These are phyloP conservation scores for Strigamia maritima DNA, from an alignment of 2,888 invertebrate species.

Conservation along the genomic window DNA sequence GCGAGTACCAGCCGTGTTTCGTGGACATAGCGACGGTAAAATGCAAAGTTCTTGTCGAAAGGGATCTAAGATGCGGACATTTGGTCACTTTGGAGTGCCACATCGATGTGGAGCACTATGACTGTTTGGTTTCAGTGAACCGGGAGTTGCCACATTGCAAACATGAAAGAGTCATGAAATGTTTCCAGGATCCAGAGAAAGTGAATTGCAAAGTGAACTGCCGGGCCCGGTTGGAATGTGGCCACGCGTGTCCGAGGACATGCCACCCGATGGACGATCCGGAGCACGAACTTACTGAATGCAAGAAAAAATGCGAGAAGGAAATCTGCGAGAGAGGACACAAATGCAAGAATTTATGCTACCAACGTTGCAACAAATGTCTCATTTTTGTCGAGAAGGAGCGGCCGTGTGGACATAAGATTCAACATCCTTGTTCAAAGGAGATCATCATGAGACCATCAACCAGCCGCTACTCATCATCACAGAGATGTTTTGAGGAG, in stretches of 20 bases:
- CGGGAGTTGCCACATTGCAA: constrained; percentile 35
- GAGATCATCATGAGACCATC: not conserved
- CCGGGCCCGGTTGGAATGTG: constrained; percentile 48
- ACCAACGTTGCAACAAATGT: constrained; percentile 50
- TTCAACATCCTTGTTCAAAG: constrained; percentile 31
- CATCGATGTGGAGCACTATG: not conserved
- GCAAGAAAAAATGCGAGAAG: constrained; percentile 8
- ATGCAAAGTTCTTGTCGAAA: not conserved
- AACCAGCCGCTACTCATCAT: too few relatives aligned
- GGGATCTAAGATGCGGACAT: not conserved
- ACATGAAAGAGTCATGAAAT: constrained; percentile 45
- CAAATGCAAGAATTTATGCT: constrained; percentile 57
- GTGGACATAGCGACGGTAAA: not conserved
- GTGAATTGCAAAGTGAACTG: constrained; percentile 47
- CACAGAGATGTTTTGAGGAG: too few relatives aligned
- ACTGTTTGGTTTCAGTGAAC: not conserved
- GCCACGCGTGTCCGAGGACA: constrained; percentile 42
- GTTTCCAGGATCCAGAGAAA: not conserved
- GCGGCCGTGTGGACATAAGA: constrained; percentile 48
- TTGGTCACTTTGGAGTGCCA: constrained; percentile 12
- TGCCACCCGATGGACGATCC: constrained; percentile 39
- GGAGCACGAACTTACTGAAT: not conserved
- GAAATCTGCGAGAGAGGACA: constrained; percentile 57
- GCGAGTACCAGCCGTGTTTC: constrained; percentile 12
- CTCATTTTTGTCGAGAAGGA: not conserved